Base-by-base conservation (phyloP, 2,888 invertebrate genomes). In the Coecobrya sp. region DNA sequence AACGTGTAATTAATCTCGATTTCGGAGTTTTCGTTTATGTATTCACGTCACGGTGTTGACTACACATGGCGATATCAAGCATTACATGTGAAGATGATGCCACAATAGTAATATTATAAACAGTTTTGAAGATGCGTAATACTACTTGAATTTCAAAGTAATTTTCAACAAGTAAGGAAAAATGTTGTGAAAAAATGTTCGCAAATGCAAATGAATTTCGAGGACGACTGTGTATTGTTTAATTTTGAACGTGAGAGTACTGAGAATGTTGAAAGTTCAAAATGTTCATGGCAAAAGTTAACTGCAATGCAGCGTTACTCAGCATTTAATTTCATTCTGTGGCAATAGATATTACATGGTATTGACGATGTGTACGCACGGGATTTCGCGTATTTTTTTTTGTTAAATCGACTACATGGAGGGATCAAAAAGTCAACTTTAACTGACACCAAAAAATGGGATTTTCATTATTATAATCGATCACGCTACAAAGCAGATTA, bases 341-440 rank as follows among this genome's bases (percentile, higher is more conserved):
- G 22, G 22, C 45, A 22, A 22, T 22, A 70, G 7, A 42, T 70
- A 36, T 7, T 70, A 70, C 36, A 70, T 13, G 70, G 70, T 42
- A 70, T 70, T 36, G 73, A 76, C 73, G 73, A n/a, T 42, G 45
- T n/a, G n/a, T n/a, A n/a, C n/a, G n/a, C n/a, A 76, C n/a, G 45
- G 16, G 1, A 49, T 16, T n/a, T 1, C 25, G 19, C 62, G n/a
- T 19, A 3, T 11, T 62, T 19, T 10, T 45, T 76, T 76, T 45
- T 76, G 11, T 11, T 70, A 7, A 22, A 11, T 76, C n/a, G 25
- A 19, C n/a, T n/a, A n/a, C 1, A 76, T 13, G 42, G 19, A 68
- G 2, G 45, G 11, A 76, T 76, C 45, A 76, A 30, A 49, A 76
- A 76, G 73, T 45, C 73, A 45, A 70, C 42, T 19, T n/a, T 7